phyloP scores from a whole-genome alignment of 2,888 invertebrate species.

The Platycheirus albimanus region DNA sequence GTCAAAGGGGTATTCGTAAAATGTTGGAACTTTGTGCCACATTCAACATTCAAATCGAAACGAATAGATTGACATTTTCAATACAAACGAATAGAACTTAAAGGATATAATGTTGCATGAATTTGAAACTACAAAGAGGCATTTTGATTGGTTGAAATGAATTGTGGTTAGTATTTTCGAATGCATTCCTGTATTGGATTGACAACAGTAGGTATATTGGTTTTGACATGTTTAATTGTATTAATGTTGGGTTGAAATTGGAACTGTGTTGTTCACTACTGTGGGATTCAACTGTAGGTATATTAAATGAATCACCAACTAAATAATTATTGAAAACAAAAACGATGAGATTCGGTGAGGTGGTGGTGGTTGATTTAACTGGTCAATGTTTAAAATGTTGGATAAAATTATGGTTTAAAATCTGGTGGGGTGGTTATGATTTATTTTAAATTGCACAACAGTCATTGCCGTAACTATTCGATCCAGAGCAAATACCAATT shows the following conservation, averaged over 20 bases:
- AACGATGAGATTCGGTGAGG: too few relatives aligned
- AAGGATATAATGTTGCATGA: neutral
- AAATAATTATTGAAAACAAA: too few relatives aligned
- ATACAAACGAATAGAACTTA: slow-evolving; percentile 35
- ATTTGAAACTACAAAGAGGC: slow-evolving; percentile 16
- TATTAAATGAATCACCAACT: too few relatives aligned
- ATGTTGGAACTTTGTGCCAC: neutral
- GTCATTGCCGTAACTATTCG: too few relatives aligned
- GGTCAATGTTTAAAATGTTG: too few relatives aligned
- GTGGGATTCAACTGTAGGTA: too few relatives aligned
- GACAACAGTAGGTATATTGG: slow-evolving; percentile 8
- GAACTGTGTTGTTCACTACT: too few relatives aligned
- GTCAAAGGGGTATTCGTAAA: slow-evolving; percentile 9
- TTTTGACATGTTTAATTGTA: slow-evolving; percentile 41
- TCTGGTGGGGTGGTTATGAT: too few relatives aligned
- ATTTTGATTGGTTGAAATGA: slow-evolving; percentile 18
- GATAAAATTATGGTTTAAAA: too few relatives aligned
- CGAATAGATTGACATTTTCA: slow-evolving; percentile 35
- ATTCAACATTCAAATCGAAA: neutral
- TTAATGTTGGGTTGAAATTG: neutral
- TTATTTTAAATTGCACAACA: too few relatives aligned
- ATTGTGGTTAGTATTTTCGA: slow-evolving; percentile 16
- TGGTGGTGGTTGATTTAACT: too few relatives aligned
- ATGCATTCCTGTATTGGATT: slow-evolving; percentile 3
- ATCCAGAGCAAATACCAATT: too few relatives aligned